Evolutionary conservation across 1,140 invertebrate species (phyloP), one percentile per base, ranked within the genome.

Genomic region (Drosophila parabipectinata): DNA sequence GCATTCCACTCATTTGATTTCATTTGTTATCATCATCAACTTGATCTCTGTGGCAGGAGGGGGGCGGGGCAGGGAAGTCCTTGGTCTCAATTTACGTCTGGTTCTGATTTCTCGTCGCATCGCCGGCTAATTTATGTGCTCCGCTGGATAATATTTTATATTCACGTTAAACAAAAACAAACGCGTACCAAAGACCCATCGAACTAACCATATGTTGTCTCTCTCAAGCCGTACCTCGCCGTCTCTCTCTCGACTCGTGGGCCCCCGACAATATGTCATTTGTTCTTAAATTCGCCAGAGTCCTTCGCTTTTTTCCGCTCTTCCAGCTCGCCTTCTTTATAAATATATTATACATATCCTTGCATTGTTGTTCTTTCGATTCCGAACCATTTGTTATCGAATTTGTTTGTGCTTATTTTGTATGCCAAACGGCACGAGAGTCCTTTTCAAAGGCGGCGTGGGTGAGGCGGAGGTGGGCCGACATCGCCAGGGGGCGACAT

Each of bases 321-420:
- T 7, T 18, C 30, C n/a, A 28, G 21, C 41, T 51, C 4, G 24
- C 32, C 24, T 37, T 59, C 39, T 64, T 61, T 69, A 69, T 76
- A 80, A 63, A 79, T 76, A 80, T 80, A 80, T 77, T 59, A 59
- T 72, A 61, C 26, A 28, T 61, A 56, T 47, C 44, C 30, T 37
- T 18, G 50, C 34, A 55, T 55, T 80, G 81, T 87, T 85, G 81
- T 87, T 87, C 75, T 72, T 76, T 82, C 71, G 74, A 82, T 87
- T 83, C 79, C 66, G 51, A 82, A 88, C 83, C 83, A 87, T 87
- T 87, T 87, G 83, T 87, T 87, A 87, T 87, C 83, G 83, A 88
- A 88, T 87, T 87, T 85, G 82, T 73, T 77, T 73, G 63, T 78
- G 77, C 81, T 80, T 78, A 85, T 87, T 85, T 87, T 47, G 78